Percentiles rank a stretch among this genome's conserved stretches.
phyloP scores from a whole-genome alignment of 1,140 invertebrate genomes.

The Branchinecta lynchi region DNA sequence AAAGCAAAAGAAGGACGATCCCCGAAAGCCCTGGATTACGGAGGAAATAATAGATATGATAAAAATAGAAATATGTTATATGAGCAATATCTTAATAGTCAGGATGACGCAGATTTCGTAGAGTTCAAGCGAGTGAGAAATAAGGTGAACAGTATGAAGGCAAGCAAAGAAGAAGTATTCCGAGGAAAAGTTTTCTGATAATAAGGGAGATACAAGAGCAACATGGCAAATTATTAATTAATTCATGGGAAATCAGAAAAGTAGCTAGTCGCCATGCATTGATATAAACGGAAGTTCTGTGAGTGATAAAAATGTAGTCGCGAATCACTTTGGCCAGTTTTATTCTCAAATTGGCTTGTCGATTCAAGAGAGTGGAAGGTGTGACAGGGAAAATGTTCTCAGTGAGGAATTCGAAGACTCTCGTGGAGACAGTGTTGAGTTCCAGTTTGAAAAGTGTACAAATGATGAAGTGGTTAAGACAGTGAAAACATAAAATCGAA shows the following conservation, averaged over 20 bases:
- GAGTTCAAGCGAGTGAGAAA: constrained; percentile 1
- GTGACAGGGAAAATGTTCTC: too few species aligned
- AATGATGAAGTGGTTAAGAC: too few species aligned
- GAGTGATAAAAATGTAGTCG: constrained; percentile 6
- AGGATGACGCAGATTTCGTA: too few species aligned
- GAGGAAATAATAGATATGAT: constrained; percentile 10
- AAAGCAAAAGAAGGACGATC: constrained; percentile 9
- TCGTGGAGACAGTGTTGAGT: too few species aligned
- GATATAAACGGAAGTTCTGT: constrained; percentile 1
- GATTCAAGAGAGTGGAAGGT: too few species aligned
- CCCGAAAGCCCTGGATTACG: neutral
- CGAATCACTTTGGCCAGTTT: constrained; percentile 9
- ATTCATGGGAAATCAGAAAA: too few species aligned
- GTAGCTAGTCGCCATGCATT: constrained; percentile 4
- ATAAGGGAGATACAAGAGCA: constrained; percentile 6
- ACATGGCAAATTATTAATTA: constrained; percentile 7
- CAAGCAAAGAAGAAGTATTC: constrained; percentile 9
- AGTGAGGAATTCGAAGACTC: too few species aligned
- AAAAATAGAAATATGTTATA: too few species aligned
- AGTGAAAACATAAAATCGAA: too few species aligned
- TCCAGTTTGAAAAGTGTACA: too few species aligned
- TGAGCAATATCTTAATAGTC: too few species aligned
- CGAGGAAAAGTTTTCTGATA: constrained; percentile 1
- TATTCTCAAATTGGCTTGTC: constrained; percentile 10
- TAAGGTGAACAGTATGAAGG: constrained; percentile 9